Evolutionary conservation across 2,888 invertebrate genomes (phyloP).

Genomic region (Trilocha varians): DNA sequence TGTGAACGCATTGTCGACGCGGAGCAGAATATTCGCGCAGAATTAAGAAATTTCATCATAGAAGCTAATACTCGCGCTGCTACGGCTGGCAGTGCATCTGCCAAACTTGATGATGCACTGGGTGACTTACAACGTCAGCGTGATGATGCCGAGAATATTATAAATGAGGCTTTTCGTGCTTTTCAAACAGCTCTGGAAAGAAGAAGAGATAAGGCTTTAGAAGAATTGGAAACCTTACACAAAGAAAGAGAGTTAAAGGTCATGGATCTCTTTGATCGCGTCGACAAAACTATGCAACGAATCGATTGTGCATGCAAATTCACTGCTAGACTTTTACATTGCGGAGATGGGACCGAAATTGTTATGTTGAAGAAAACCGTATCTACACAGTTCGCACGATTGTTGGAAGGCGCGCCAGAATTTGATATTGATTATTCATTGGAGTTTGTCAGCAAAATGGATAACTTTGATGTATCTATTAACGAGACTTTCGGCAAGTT

Average conservation of each 20-base stretch:
- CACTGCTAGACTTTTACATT: constrained; percentile 84
- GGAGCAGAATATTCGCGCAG: constrained; percentile 83
- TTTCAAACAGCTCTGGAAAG: constrained; percentile 87
- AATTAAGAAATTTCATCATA: constrained; percentile 80
- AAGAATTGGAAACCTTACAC: constrained; percentile 83
- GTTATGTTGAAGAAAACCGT: constrained; percentile 87
- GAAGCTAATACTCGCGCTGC: constrained; percentile 85
- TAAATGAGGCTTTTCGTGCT: constrained; percentile 85
- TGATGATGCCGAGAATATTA: constrained; percentile 87
- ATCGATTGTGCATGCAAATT: constrained; percentile 92
- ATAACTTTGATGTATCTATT: constrained; percentile 82
- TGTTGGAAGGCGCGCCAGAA: constrained; percentile 87
- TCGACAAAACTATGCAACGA: constrained; percentile 87
- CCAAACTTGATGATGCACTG: constrained; percentile 83
- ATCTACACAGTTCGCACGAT: constrained; percentile 81
- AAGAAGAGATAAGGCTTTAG: constrained; percentile 82
- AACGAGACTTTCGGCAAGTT: constrained; percentile 83
- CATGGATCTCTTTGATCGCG: constrained; percentile 88
- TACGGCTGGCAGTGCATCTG: constrained; percentile 83
- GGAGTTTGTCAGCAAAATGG: constrained; percentile 86
- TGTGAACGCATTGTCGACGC: constrained; percentile 87
- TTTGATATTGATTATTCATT: constrained; percentile 85
- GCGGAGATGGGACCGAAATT: constrained; percentile 89
- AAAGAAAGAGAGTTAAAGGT: constrained; percentile 89
- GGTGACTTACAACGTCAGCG: constrained; percentile 90